Percentiles rank a stretch among this genome's conserved stretches.
These are phyloP conservation scores for Diadegma fenestrale DNA, from an alignment of 2,888 invertebrate genomes.

Conservation along the genomic window DNA sequence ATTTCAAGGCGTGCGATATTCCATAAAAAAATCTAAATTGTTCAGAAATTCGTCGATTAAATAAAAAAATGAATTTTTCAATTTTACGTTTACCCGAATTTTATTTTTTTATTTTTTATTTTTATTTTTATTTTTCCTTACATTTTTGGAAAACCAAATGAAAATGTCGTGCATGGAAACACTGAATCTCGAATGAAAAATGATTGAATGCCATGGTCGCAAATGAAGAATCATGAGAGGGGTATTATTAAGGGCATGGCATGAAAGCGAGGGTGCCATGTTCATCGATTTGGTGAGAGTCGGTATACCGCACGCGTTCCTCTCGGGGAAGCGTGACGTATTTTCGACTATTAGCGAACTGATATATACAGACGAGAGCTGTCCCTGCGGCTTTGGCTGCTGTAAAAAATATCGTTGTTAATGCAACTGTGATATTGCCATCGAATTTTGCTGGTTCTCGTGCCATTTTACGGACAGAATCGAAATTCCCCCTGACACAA, in stretches of 20 bases:
- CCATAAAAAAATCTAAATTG: not conserved
- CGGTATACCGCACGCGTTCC: constrained; percentile 56
- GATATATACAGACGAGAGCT: not conserved
- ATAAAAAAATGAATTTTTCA: not conserved
- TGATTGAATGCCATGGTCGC: constrained; percentile 15
- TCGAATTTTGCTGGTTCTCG: no score
- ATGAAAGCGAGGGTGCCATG: constrained; percentile 23
- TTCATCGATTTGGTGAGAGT: constrained; percentile 54
- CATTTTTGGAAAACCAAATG: not conserved
- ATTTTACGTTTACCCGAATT: not conserved
- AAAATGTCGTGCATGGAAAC: not conserved
- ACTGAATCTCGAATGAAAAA: not conserved
- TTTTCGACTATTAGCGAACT: constrained; percentile 41
- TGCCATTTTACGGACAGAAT: no score
- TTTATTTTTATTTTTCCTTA: not conserved
- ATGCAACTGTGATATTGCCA: no score
- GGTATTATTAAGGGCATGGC: constrained; percentile 12
- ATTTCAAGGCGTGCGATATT: not conserved
- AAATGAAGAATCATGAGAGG: constrained; percentile 43
- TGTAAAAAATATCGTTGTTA: no score
- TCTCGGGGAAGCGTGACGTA: constrained; percentile 61
- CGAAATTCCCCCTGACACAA: no score
- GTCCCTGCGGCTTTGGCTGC: no score
- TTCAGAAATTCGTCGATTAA: not conserved
- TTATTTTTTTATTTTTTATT: no score